phyloP scores from a whole-genome alignment of 2,797 vertebrate genomes.

The Euphonia xanthogaster region DNA sequence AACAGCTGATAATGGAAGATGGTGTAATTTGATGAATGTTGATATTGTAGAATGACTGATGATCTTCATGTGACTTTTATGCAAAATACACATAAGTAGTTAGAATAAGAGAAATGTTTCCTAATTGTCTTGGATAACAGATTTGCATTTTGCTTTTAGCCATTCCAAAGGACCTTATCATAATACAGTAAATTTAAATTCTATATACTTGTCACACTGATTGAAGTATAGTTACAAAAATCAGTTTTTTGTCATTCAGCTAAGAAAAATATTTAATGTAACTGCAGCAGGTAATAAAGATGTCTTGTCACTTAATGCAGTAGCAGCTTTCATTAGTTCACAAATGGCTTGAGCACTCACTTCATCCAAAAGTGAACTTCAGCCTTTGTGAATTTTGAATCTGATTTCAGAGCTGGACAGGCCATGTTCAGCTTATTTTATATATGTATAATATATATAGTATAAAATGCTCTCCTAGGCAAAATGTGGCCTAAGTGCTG shows the following conservation, averaged over 20 bases:
- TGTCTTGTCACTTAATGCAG: background rate
- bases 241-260: background rate
- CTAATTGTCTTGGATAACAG: background rate
- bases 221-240: background rate
- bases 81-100: background rate
- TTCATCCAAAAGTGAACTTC: background rate
- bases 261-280: background rate
- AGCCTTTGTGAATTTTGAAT: background rate
- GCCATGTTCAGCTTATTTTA: background rate
- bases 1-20: background rate
- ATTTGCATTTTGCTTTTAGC: background rate
- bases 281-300: background rate
- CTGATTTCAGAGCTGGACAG: background rate
- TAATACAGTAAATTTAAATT: background rate
- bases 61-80: background rate
- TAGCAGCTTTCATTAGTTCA: background rate
- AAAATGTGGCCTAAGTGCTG: background rate
- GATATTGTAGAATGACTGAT: background rate
- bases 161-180: background rate
- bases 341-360: background rate
- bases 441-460: too few species aligned
- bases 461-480: background rate
- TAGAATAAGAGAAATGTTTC: background rate
- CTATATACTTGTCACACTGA: background rate
- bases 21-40: background rate